phyloP scores from a whole-genome alignment of 2,797 vertebrate species.

The Myotis daubentonii region DNA sequence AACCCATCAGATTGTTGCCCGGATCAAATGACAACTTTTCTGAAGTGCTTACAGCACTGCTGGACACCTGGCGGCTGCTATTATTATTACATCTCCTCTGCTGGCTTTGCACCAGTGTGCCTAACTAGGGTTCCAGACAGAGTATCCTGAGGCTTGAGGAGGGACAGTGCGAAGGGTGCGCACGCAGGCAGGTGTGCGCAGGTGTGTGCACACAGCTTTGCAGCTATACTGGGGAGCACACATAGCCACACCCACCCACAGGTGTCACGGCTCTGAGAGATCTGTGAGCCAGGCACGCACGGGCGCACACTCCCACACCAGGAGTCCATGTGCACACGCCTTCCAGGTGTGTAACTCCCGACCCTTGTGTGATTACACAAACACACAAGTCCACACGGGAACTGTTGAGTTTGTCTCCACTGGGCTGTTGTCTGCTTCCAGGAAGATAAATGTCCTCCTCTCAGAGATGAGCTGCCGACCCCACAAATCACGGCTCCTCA shows the following conservation, averaged over 20 bases:
- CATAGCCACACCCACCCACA: not conserved
- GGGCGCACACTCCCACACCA: not conserved
- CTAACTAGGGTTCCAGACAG: not conserved
- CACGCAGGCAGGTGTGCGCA: not conserved
- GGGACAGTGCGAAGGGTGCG: not conserved
- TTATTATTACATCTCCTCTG: too few relatives aligned
- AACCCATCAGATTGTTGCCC: not conserved
- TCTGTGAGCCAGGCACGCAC: not conserved
- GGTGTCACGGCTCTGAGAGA: not conserved
- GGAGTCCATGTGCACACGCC: rapidly evolving
- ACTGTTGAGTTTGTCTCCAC: constrained; percentile 68
- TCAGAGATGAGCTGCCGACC: constrained; percentile 92
- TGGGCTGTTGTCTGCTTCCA: constrained; percentile 88
- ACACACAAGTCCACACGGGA: rapidly evolving
- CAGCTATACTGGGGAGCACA: not conserved
- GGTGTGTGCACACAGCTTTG: rapidly evolving
- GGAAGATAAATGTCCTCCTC: constrained; percentile 93
- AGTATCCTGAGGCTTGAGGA: not conserved
- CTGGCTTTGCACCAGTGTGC: too few relatives aligned
- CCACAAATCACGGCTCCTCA: constrained; percentile 92
- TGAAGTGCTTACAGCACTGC: not conserved
- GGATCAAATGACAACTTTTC: not conserved
- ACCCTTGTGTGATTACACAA: not conserved
- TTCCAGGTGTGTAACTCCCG: rapidly evolving
- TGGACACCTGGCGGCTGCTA: not conserved